Conservation (phyloP, 2,113 vertebrate species). For the Irena cyanogastra region DNA sequence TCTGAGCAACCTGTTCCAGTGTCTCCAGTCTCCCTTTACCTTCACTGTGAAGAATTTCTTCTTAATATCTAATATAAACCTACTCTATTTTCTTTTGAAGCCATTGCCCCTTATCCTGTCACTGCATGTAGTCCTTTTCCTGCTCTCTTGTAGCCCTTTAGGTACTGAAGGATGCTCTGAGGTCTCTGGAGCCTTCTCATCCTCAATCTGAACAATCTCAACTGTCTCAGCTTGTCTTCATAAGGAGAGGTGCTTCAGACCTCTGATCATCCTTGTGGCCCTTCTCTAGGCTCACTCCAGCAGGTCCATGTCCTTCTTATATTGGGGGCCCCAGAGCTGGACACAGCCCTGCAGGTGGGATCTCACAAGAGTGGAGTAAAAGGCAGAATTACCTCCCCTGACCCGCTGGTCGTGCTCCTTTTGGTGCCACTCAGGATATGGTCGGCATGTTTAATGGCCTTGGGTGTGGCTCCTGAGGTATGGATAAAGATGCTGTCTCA, state of each 20-base stretch:
- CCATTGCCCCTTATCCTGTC: neutral
- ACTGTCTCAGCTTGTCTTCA: neutral
- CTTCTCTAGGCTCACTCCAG: neutral
- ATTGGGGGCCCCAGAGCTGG: neutral
- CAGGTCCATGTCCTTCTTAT: neutral
- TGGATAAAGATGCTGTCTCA: neutral
- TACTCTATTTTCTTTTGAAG: neutral
- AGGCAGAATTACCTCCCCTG: neutral
- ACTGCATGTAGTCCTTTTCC: neutral
- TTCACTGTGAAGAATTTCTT: neutral
- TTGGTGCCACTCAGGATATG: neutral
- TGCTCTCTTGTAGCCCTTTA: neutral
- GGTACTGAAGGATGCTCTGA: neutral
- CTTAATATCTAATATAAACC: neutral
- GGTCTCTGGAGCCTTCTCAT: neutral
- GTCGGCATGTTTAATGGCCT: neutral
- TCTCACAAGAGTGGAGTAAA: neutral
- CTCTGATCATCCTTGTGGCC: neutral
- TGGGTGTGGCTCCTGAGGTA: neutral
- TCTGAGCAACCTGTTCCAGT: neutral
- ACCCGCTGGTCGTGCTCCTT: neutral
- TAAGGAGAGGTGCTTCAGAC: neutral
- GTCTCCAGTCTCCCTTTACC: neutral
- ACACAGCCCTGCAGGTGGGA: neutral
- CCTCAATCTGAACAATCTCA: neutral